Conservation (phyloP, 2,888 invertebrate species). For the Cyrtodaria siliqua region DNA sequence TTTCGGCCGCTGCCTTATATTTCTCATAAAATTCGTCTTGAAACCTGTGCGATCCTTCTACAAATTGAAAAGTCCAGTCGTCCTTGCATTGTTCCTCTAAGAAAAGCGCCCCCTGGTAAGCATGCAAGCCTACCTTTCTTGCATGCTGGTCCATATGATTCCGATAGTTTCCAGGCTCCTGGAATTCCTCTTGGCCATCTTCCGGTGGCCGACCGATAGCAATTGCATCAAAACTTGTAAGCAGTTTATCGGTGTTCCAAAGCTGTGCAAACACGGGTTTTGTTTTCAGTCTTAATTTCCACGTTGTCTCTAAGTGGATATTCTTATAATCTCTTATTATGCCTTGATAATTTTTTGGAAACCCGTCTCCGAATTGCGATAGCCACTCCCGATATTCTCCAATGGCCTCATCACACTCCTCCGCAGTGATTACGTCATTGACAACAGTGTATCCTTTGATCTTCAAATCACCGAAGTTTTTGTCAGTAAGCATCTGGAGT, state of each 20-base stretch:
- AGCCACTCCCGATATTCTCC: conserved; percentile 71
- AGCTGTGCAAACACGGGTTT: conserved; percentile 68
- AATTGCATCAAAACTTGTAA: conserved; percentile 72
- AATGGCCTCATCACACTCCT: conserved; percentile 70
- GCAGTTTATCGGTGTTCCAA: conserved; percentile 76
- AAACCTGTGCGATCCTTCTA: conserved; percentile 59
- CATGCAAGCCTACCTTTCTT: conserved; percentile 58
- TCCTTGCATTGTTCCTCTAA: conserved; percentile 60
- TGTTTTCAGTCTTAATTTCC: conserved; percentile 51
- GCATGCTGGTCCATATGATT: conserved; percentile 58
- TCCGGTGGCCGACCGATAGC: conserved; percentile 74
- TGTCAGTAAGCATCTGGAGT: conserved; percentile 48
- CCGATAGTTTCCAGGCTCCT: conserved; percentile 32
- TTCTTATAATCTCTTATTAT: too few relatives aligned
- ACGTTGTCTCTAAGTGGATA: too few relatives aligned
- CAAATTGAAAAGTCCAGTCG: conserved; percentile 60
- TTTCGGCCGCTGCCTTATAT: too few relatives aligned
- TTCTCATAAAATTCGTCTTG: conserved; percentile 52
- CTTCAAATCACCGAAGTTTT: conserved; percentile 62
- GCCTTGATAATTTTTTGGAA: too few relatives aligned
- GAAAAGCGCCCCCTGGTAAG: conserved; percentile 70
- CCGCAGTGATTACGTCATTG: conserved; percentile 55
- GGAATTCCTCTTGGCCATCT: conserved; percentile 44
- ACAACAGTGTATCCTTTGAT: conserved; percentile 75
- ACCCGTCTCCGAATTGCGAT: conserved; percentile 61